Evolutionary conservation across 2,113 vertebrate genomes (phyloP).

Genomic region (Erpornis zantholeuca): DNA sequence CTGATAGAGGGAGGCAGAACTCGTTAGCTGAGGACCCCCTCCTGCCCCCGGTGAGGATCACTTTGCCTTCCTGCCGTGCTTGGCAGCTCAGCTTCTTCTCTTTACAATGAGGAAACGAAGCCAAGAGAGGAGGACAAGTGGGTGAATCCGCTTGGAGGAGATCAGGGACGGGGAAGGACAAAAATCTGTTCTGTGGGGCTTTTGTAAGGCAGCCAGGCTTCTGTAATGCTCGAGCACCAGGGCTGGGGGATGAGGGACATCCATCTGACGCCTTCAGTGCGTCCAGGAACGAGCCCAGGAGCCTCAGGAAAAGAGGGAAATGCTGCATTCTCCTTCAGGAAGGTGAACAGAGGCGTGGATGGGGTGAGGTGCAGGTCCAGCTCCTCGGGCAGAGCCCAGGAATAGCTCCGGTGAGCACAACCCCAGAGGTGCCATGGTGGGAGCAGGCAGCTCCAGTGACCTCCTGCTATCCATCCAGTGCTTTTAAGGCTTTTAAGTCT

Average conservation of each 20-base stretch:
- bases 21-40: neutral
- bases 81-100: neutral
- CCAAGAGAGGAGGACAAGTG: neutral
- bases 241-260: neutral
- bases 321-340: neutral
- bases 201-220: neutral
- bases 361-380: neutral
- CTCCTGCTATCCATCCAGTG: accelerated
- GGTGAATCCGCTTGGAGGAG: neutral
- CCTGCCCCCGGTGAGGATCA: neutral
- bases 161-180: neutral
- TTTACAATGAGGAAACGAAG: neutral
- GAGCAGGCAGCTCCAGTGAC: neutral
- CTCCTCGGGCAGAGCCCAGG: neutral
- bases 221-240: neutral
- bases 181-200: neutral
- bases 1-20: neutral
- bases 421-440: neutral
- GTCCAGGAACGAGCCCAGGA: neutral
- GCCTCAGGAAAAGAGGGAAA: neutral
- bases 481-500: neutral
- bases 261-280: neutral
- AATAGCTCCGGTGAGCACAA: accelerated
- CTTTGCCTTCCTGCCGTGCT: neutral
- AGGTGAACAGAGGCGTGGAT: accelerated